Evolutionary conservation across 2,113 vertebrate genomes (phyloP), one percentile per base, ranked within the genome.

Genomic region (Syrmaticus mikado): DNA sequence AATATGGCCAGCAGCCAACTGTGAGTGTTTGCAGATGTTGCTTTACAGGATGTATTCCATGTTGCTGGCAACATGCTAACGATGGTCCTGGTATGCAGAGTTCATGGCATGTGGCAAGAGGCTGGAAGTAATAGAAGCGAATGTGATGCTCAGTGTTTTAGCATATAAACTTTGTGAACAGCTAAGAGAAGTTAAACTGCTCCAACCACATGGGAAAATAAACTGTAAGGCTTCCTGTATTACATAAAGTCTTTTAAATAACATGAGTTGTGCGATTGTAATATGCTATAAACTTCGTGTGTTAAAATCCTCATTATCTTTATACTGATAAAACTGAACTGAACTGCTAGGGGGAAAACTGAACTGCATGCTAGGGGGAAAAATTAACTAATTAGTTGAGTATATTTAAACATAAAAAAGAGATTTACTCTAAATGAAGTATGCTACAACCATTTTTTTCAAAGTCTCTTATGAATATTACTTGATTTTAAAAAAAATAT

Each of bases 21-120:
- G 25, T 71, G 53, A 80, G 57, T 96, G 48, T 93, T 87, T 82
- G 65, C 66, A 85, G 70, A 57, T 70, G 38, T 82, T 92, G 78
- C 94, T 92, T 79, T 76, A 75, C 57, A 76, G 88, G 46, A 80
- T 85, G 92, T 94, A 68, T 62, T 0, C 0, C 85, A 57, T n/a
- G 38, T 28, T 55, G 71, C 71, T 91, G n/a, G 55, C 84, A 87
- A 28, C 64, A 67, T 67, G 72, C 80, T 78, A 61, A 52, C 65
- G 87, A 61, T 85, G 94, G 67, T 82, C n/a, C 13, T 80, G 22
- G 83, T 75, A 34, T 6, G 5, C 82, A 70, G 48, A 43, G 40
- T 40, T 87, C 8, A 30, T 45, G 74, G 67, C 34, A 40, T 73
- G 36, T 55, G 28, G 62, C 2, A 8, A 38, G 86, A 80, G 12